Evolutionary conservation across 2,113 vertebrate genomes (phyloP), one percentile per base, ranked within the genome.

Genomic region (Pterocles gutturalis): DNA sequence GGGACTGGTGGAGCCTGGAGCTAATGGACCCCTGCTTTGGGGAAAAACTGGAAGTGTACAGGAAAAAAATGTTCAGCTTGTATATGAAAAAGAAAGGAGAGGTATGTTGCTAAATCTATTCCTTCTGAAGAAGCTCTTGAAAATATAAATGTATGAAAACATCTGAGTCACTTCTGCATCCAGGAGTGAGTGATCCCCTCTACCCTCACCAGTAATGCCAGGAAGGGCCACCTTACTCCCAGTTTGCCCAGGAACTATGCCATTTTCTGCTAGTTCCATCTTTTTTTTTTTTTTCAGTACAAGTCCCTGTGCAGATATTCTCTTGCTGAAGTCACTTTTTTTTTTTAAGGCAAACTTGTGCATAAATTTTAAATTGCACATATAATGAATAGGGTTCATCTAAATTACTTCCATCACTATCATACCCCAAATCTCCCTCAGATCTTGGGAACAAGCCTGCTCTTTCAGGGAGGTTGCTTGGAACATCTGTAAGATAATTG

Each of bases 1-100:
- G 95, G 86, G 96, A 90, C 64, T 65, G 83, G n/a, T 67, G 86
- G 77, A 93, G 94, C 88, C 97, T 79, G 90, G 72, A 97, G 95
- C 89, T 93, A 93, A 46, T 1, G 5, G 90, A 97, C 90, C 83
- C 76, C 90, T 92, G 94, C 94, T 95, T 97, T 95, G 88, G 94
- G 83, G 86, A 89, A 94, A 94, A 94, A 65, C 53, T 75, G 91
- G 80, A 94, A 93, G 76, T 8, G 46, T 51, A 83, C 49, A 80
- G 73, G 36, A 73, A 86, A 78, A 90, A 83, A 17, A 65, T 12
- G 48, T 78, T 83, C 51, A 2, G 38, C 36, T 93, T 89, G 80
- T 69, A 57, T 85, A 91, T 87, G 92, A 57, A 87, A 94, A 82
- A 93, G 82, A 87, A 83, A 93, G 64, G 51, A 64, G 60, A 93